These are phyloP conservation scores for Aleiodes sp. DNA, from an alignment of 1,140 invertebrate genomes.

Conservation along the genomic window DNA sequence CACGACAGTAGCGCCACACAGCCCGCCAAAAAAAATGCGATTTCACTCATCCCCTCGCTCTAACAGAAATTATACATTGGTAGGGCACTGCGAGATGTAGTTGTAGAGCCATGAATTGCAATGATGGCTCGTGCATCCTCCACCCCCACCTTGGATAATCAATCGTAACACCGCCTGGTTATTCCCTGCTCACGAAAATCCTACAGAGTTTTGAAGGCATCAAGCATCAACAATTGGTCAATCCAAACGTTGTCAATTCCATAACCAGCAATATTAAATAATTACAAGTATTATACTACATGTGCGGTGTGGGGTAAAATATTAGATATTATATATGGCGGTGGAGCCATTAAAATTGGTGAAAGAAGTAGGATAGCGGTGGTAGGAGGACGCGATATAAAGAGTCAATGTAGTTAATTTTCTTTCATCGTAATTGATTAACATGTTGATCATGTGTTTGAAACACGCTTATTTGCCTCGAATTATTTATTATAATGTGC, in stretches of 20 bases:
- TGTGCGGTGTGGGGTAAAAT: conserved; percentile 5
- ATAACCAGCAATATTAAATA: background rate
- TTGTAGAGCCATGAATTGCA: conserved; percentile 48
- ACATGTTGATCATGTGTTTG: conserved; percentile 8
- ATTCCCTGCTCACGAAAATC: conserved; percentile 50
- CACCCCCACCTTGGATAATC: conserved; percentile 60
- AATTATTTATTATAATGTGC: background rate
- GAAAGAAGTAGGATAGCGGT: conserved; percentile 40
- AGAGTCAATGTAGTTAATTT: background rate
- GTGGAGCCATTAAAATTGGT: conserved; percentile 40
- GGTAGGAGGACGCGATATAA: background rate
- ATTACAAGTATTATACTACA: background rate
- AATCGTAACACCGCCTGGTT: conserved; percentile 64
- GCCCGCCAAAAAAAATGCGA: conserved; percentile 60
- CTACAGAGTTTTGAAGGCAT: conserved; percentile 29
- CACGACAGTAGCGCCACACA: conserved; percentile 57
- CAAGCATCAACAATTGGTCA: background rate
- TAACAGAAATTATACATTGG: conserved; percentile 53
- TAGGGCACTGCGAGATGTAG: conserved; percentile 52
- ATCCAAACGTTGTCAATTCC: background rate
- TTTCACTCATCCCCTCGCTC: conserved; percentile 42
- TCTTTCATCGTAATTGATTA: background rate
- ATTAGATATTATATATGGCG: conserved; percentile 36
- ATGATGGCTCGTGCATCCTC: conserved; percentile 42
- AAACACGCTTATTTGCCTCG: too few species aligned